Evolutionary conservation across 92 coral and sea anemone species (phyloP), one percentile per base, ranked within the genome.

Genomic region (Porites lobata): DNA sequence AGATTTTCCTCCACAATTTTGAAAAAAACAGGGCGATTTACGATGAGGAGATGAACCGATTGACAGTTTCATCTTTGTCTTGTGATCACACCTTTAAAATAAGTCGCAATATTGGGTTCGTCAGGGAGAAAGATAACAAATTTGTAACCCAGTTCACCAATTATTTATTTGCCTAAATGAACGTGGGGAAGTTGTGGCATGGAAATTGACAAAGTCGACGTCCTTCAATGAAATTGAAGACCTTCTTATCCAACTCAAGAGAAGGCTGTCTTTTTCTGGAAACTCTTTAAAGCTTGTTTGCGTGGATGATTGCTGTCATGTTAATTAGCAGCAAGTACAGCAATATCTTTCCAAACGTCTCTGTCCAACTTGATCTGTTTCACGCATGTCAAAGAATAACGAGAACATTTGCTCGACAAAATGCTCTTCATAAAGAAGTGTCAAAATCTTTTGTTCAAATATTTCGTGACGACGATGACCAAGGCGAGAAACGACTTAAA

Each of bases 331-430:
- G 26, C 26, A 24, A 24, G 26, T 24, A 24, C 26, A 24, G 26
- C 1, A 24, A 24, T 24, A 24, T 24, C 26, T 82, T 89, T 52
- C 84, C 78, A 7, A 38, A 89, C 8, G 75, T 47, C 22, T 51
- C 63, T 8, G 79, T 89, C 13, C 83, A 83, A 52, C 84, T 89
- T 9, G 91, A 88, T 24, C 10, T 88, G n/a, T 82, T 24, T 24
- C 26, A 24, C 26, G 26, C 26, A 24, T 24, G 26, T 24, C 26
- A 24, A 24, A 24, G 26, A 24, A 24, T 24, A 24, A 24, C 26
- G 26, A 24, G 26, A 24, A 24, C 26, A 24, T 24, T 24, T 24
- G 1, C 26, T 24, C 26, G 26, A 24, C 26, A 24, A 24, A 24
- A 24, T 24, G 26, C 26, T 24, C 26, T 24, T 24, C 26, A 24